phyloP scores from a whole-genome alignment of 2,797 vertebrate species.

The Vespertilio murinus region DNA sequence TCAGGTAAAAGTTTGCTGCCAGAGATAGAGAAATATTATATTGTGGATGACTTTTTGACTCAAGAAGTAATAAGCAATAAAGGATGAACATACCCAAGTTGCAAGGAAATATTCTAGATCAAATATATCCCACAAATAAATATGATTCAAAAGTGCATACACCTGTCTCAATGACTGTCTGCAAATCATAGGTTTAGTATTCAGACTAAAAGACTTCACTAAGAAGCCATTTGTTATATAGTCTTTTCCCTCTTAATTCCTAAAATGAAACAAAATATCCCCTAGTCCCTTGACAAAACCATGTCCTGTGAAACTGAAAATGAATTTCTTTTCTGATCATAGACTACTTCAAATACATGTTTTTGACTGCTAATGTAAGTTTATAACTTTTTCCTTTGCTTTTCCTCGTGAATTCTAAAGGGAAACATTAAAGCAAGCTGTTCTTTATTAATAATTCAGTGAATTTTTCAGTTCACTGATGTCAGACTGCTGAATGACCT shows the following conservation, averaged over 20 bases:
- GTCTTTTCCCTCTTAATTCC: constrained; percentile 55
- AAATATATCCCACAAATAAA: constrained; percentile 68
- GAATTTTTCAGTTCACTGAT: constrained; percentile 38
- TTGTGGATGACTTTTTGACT: constrained; percentile 56
- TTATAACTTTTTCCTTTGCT: not conserved
- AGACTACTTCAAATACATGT: constrained; percentile 47
- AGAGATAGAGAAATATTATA: constrained; percentile 55
- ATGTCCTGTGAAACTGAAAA: constrained; percentile 23
- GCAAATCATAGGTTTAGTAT: constrained; percentile 61
- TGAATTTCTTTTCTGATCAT: constrained; percentile 55
- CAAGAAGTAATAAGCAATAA: constrained; percentile 60
- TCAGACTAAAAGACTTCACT: constrained; percentile 60
- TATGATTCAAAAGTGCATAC: constrained; percentile 29
- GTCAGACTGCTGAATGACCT: constrained; percentile 29
- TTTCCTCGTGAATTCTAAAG: constrained; percentile 40
- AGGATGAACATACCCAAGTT: constrained; percentile 60
- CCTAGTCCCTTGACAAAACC: constrained; percentile 70
- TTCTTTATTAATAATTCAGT: constrained; percentile 68
- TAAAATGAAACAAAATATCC: constrained; percentile 60
- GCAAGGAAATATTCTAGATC: constrained; percentile 23
- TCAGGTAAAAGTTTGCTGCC: constrained; percentile 67
- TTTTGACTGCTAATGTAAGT: constrained; percentile 44
- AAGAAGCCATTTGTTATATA: constrained; percentile 68
- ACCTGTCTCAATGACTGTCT: constrained; percentile 48
- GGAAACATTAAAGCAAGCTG: constrained; percentile 54